Evolutionary conservation across 2,113 vertebrate genomes (phyloP).

Genomic region (Rynchops niger): DNA sequence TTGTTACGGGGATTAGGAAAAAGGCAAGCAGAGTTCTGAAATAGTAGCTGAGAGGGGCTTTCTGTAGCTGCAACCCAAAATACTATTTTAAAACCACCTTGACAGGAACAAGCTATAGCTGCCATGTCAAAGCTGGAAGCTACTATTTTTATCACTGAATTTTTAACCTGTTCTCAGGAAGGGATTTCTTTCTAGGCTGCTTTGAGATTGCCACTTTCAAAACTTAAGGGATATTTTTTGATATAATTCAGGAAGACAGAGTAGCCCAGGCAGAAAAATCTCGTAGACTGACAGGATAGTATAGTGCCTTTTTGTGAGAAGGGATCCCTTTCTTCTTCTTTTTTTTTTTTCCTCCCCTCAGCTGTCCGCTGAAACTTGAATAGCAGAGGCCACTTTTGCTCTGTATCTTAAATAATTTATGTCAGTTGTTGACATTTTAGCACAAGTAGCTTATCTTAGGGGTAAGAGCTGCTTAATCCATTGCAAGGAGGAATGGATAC

Average conservation of each 20-base stretch:
- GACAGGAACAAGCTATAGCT: conserved; percentile 12
- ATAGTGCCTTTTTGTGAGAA: neutral
- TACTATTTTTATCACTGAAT: conserved; percentile 29
- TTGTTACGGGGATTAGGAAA: neutral
- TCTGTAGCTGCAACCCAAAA: neutral
- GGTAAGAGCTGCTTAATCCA: conserved; percentile 53
- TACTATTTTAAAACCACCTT: conserved; percentile 23
- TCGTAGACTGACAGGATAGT: neutral
- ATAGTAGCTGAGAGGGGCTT: neutral
- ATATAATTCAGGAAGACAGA: neutral
- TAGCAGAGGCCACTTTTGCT: neutral
- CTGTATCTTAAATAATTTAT: conserved; percentile 28
- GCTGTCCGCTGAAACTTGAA: neutral
- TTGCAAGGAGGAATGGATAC: neutral
- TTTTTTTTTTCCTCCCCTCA: neutral
- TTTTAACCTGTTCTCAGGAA: neutral
- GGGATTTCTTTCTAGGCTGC: neutral
- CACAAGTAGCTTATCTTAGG: conserved; percentile 60
- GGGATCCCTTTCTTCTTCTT: neutral
- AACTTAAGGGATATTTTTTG: neutral
- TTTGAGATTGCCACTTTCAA: neutral
- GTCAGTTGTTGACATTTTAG: conserved; percentile 42
- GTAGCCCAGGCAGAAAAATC: neutral
- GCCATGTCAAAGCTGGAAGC: neutral
- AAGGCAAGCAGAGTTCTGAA: neutral